Evolutionary conservation across 2,113 vertebrate genomes (phyloP).

Genomic region (Proteles cristata): DNA sequence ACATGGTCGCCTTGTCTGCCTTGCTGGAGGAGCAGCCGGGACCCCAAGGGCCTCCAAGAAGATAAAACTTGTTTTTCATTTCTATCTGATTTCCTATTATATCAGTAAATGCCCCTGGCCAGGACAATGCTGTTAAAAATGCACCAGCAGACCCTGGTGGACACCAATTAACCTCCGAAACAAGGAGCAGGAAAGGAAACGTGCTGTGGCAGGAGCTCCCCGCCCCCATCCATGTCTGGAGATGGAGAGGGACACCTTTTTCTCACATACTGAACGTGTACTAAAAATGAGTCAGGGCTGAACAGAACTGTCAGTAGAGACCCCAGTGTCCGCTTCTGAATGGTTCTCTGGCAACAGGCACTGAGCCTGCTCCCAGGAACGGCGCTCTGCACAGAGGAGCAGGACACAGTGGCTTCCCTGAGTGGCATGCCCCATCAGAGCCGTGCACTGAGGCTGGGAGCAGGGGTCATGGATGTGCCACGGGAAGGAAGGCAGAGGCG

Average conservation of each 20-base stretch:
- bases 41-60: too few relatives aligned
- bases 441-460: accelerated
- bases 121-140: not conserved
- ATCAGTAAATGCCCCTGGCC: not conserved
- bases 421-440: accelerated
- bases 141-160: not conserved
- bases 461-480: accelerated
- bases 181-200: not conserved
- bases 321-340: slow-evolving; percentile 39
- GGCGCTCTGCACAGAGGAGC: not conserved
- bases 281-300: not conserved
- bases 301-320: slow-evolving; percentile 20
- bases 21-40: not conserved
- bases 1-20: accelerated
- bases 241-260: not conserved
- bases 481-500: not conserved
- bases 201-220: accelerated
- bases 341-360: not conserved
- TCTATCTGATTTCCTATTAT: not conserved
- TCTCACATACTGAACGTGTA: not conserved
- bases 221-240: not conserved
- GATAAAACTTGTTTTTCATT: not conserved
- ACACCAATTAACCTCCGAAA: not conserved
- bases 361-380: not conserved
- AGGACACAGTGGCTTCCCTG: not conserved